Base-by-base conservation (phyloP, 2,797 vertebrate species). In the Anas flavirostris region DNA sequence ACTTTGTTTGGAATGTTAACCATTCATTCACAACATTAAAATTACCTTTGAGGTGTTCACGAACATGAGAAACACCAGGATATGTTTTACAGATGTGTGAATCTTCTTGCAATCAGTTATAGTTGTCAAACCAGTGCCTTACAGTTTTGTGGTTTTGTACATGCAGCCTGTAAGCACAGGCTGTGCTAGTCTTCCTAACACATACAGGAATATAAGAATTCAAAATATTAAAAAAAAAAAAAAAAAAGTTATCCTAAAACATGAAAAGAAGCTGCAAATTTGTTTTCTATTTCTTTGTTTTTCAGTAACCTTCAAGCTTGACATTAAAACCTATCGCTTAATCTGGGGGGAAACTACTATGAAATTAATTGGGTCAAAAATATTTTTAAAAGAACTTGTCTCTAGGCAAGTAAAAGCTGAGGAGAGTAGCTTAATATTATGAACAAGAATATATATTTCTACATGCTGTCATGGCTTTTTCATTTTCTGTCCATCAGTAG, bases 301-400 rank as follows among this genome's bases (percentile, higher is more conserved):
- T 88, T 78, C 41, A 12, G 12, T 25, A 82, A 90, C 85, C 91
- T 91, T 86, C 66, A 81, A 74, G 67, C 88, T 91, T 48, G 67
- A 82, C 72, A 60, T 80, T 87, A 90, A 90, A 95, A 69, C 63
- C 58, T 46, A 78, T 43, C 78, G 92, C 87, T 91, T 41, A 74
- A 0, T 89, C 73, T 85, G 37, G 67, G 50, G 66, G 58, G 44
- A 78, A 88, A 80, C 73, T 82, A 81, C 88, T 90, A 73, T 58
- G 88, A 95, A 93, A 92, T 95, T 96, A 96, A 95, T 91, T 95
- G 83, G 91, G 91, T 95, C 82, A 91, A 78, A 94, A 90, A 90
- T 89, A 84, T 88, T 93, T 81, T 88, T 93, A 75, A 96, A 91
- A 95, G 76, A 93, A 59, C 44, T 66, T 82, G 90, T 95, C 94